Evolutionary conservation across 30 jellyfish, hydroid and myxozoan genomes (phyloP).

Genomic region (Catostylus mosaicus): DNA sequence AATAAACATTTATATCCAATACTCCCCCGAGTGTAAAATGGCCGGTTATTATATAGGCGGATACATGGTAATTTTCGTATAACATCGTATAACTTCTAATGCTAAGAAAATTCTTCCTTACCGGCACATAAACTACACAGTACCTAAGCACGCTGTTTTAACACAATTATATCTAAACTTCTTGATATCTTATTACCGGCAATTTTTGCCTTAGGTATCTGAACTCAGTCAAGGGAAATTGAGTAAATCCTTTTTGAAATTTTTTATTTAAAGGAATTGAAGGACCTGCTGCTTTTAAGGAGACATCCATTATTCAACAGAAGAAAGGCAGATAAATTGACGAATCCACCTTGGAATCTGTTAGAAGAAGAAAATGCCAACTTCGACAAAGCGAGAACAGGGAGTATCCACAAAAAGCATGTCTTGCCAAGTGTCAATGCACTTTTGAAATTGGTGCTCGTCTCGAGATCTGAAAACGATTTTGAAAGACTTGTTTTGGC

Average conservation of each 20-base stretch:
- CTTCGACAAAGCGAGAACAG: constrained; percentile 6
- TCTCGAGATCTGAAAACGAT: constrained; percentile 30
- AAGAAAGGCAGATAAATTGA: constrained; percentile 14
- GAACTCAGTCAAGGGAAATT: not conserved
- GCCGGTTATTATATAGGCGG: no score
- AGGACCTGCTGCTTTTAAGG: constrained; percentile 53
- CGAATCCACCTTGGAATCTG: not conserved
- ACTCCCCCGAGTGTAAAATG: no score
- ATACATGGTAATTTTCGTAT: no score
- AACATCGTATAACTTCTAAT: no score
- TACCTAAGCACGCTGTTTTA: no score
- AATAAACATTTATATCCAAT: no score
- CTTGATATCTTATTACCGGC: no score
- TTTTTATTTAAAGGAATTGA: constrained; percentile 27
- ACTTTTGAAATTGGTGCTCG: constrained; percentile 48
- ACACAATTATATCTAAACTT: no score
- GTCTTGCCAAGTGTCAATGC: constrained; percentile 23
- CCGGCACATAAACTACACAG: no score
- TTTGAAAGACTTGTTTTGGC: constrained; percentile 46
- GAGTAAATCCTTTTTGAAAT: not conserved
- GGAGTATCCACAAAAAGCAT: constrained; percentile 13
- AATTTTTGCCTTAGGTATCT: no score
- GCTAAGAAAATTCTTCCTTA: no score
- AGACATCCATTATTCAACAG: constrained; percentile 59
- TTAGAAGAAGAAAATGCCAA: not conserved